Base-by-base conservation (phyloP, 1,140 invertebrate genomes). In the Mizuhopecten yessoensis region DNA sequence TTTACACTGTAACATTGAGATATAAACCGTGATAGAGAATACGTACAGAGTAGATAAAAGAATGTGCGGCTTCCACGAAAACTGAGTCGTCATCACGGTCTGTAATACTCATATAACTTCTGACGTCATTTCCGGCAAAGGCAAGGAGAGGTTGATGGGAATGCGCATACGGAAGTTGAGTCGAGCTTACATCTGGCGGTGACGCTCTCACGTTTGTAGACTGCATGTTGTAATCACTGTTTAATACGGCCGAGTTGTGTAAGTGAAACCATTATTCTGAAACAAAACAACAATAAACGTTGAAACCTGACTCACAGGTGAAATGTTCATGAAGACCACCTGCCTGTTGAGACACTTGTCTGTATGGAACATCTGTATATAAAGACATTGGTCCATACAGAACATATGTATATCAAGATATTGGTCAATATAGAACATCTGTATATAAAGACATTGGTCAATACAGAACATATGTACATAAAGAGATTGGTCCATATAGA, bases 111-210 rank as follows among this genome's bases (percentile, higher is more conserved):
- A 75, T 29, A 29, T 75, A 75, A 75, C 57, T 29, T 75, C 57
- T 75, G 57, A 75, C 5, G 23, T 75, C 57, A 75, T 75, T n/a
- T 75, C 57, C 57, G 57, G 57, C 57, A n/a, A 75, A 75, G 17
- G 57, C 17, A 49, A 49, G 45, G 9, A 75, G n/a, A 5, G 3
- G 57, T 75, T 29, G 57, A 5, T 75, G n/a, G n/a, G n/a, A n/a
- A n/a, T n/a, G 57, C n/a, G 57, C 1, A 29, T 75, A 75, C 11
- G 57, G 57, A 49, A 49, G 11, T 49, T 15, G 3, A 2, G 23
- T 75, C 17, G 1, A n/a, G 23, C n/a, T 75, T 1, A 75, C n/a
- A 75, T 75, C 57, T 75, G 57, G 57, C 57, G 57, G 57, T 75
- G 57, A 75, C 5, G 23, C 57, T 75, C 57, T 75, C 57, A 75